Percentiles rank a stretch among this genome's conserved stretches.
These are phyloP conservation scores for Alethe diademata DNA, from an alignment of 2,113 vertebrate genomes.

Conservation along the genomic window DNA sequence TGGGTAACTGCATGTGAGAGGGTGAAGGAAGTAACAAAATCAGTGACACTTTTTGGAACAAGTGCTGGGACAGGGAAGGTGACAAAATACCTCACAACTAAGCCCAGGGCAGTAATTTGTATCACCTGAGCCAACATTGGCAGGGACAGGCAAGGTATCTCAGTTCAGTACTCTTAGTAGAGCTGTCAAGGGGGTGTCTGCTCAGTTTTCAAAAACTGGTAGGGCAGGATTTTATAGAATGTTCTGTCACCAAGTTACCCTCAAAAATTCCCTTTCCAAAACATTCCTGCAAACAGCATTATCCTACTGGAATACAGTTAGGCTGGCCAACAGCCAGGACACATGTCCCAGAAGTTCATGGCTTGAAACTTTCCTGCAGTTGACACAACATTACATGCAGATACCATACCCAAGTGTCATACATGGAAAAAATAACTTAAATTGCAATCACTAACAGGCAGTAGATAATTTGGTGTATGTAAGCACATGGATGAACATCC, in stretches of 20 bases:
- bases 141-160: background rate
- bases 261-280: background rate
- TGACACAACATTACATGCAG: background rate
- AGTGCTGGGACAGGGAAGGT: background rate
- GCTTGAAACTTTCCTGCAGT: background rate
- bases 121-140: background rate
- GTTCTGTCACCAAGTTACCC: background rate
- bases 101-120: background rate
- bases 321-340: background rate
- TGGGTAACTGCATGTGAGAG: background rate
- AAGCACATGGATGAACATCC: background rate
- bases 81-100: background rate
- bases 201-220: background rate
- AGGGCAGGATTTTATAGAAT: background rate
- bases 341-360: background rate
- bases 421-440: background rate
- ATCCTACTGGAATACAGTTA: background rate
- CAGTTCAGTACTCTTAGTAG: background rate
- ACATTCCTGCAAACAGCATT: background rate
- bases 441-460: background rate
- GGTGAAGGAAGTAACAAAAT: background rate
- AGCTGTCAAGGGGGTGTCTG: background rate
- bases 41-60: background rate
- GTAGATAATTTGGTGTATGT: background rate
- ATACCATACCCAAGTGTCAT: background rate